Percentiles rank a stretch among this genome's conserved stretches.
Conservation (phyloP, 2,888 invertebrate species). For the Noctua pronuba region DNA sequence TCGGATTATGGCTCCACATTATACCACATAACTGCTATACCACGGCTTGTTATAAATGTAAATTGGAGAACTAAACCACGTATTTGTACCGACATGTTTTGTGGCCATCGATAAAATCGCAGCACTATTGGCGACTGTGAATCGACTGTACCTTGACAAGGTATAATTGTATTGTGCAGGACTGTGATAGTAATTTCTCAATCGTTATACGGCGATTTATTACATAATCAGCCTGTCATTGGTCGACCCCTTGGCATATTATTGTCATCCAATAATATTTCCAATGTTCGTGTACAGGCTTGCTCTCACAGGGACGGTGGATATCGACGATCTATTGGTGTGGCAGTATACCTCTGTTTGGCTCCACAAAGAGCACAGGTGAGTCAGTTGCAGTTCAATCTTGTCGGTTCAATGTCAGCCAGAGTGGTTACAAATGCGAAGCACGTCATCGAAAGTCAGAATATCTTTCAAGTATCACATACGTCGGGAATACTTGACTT, state of each 20-base stretch:
- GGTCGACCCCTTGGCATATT: not conserved
- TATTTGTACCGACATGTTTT: slow-evolving; percentile 30
- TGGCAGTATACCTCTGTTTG: not conserved
- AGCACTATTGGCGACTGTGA: not conserved
- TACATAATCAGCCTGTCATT: not conserved
- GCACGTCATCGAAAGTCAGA: slow-evolving; percentile 38
- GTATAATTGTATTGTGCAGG: slow-evolving; percentile 10
- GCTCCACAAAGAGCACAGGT: not conserved
- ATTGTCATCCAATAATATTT: not conserved
- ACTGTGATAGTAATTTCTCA: not conserved
- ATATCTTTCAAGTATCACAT: slow-evolving; percentile 37
- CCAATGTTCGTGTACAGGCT: not conserved
- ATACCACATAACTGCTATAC: slow-evolving; percentile 45
- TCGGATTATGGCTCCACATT: slow-evolving; percentile 49
- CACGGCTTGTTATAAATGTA: slow-evolving; percentile 37
- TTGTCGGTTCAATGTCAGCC: slow-evolving; percentile 21
- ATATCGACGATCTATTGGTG: not conserved
- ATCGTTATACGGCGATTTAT: not conserved
- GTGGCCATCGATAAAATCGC: slow-evolving; percentile 14
- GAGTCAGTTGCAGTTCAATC: slow-evolving; percentile 5
- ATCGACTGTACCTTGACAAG: not conserved
- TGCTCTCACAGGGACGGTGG: not conserved
- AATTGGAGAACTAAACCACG: slow-evolving; percentile 40
- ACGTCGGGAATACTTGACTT: slow-evolving; percentile 18
- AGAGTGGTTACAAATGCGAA: slow-evolving; percentile 22